Evolutionary conservation across 2,888 invertebrate genomes (phyloP), one percentile per base, ranked within the genome.

Genomic region (Agapetus fuscipes): DNA sequence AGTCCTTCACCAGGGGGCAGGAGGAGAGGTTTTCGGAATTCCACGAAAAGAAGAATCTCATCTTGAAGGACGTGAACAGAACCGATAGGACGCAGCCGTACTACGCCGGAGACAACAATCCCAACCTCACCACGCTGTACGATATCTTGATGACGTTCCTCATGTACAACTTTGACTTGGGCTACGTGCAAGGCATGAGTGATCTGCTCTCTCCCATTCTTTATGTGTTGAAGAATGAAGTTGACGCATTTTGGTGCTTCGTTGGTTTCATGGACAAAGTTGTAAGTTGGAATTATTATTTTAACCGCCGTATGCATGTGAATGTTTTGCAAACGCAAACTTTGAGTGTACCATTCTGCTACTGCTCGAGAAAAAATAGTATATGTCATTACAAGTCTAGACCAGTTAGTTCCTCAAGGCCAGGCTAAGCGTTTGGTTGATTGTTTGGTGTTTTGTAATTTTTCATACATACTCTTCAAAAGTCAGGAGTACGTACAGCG

Each of bases 191-290:
- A 61, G 98, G 98, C 14, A 98, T 98, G 98, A 94, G 93, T 53
- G 98, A 98, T 62, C 72, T 97, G 34, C 64, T 98, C 37, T 89
- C 96, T 4, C 97, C 97, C 0, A 80, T 98, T 52, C 66, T 97
- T 37, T 78, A 84, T 55, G 72, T 96, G 30, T 73, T 95, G 71
- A 81, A 84, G 48, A 84, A 91, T 56, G 98, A 98, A 62, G 89
- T 90, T 3, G 95, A 97, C 58, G 83, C 93, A 1, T 98, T 98
- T 67, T 98, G 98, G 98, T 94, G 95, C 62, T 98, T 98, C 59
- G 94, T 89, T 25, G 95, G 95, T 6, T 90, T 96, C 53, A 97
- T 98, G 94, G 83, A 96, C 43, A 81, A 80, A 71, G 84, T 97
- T 60, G 91, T 90, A 60, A 74, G 81, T 68, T 45, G 9, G 9